phyloP scores from a whole-genome alignment of 2,888 invertebrate species.

The Heterodera filipjevi region DNA sequence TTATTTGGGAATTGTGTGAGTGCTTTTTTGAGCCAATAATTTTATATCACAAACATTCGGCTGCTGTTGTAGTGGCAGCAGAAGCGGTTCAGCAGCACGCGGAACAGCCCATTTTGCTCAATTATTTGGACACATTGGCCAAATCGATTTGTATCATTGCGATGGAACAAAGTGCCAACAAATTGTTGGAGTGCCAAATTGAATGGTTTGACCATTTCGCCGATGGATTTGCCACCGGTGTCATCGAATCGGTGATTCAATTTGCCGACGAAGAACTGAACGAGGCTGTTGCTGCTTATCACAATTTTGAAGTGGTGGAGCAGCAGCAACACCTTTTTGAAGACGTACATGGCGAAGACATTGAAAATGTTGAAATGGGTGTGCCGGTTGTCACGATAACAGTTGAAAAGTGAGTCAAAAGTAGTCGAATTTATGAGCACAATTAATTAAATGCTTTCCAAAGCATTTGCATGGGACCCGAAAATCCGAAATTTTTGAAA shows the following conservation, averaged over 20 bases:
- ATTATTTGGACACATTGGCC: conserved; percentile 24
- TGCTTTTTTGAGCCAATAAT: no score
- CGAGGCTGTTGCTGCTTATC: neutral
- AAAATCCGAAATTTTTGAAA: no score
- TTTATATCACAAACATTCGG: no score
- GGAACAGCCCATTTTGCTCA: neutral
- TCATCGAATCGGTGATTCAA: neutral
- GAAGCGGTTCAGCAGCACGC: neutral
- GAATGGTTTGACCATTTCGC: neutral
- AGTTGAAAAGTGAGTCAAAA: neutral
- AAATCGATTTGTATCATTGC: conserved; percentile 23
- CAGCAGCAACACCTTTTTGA: neutral
- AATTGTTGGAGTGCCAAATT: neutral
- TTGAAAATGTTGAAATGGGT: neutral
- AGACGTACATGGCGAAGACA: neutral
- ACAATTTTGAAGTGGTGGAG: neutral
- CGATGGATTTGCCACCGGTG: neutral
- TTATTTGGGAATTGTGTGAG: no score
- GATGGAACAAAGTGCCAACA: conserved; percentile 16
- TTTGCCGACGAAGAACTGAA: conserved; percentile 1
- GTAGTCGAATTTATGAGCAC: no score
- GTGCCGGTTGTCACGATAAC: no score
- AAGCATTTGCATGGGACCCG: no score
- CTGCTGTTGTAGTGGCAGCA: neutral
- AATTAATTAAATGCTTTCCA: no score